Evolutionary conservation across 2,888 invertebrate species (phyloP).

Genomic region (Conchocele bisecta): DNA sequence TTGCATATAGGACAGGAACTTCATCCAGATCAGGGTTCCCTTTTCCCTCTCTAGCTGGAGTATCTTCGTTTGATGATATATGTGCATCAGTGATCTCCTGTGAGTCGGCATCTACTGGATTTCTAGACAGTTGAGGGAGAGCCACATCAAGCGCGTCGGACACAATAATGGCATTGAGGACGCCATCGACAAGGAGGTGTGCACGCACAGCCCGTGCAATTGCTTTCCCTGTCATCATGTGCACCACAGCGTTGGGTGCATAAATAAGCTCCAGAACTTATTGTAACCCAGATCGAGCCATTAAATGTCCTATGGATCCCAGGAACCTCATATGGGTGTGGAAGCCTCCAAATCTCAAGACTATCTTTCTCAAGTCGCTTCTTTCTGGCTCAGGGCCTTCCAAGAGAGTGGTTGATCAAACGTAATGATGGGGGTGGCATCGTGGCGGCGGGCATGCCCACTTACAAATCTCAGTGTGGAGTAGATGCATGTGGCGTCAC

Average conservation of each 20-base stretch:
- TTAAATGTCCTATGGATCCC: slow-evolving; percentile 58
- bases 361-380: slow-evolving; percentile 28
- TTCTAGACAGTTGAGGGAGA: no score
- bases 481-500: slow-evolving; percentile 38
- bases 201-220: slow-evolving; percentile 53
- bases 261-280: slow-evolving; percentile 55
- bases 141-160: not conserved
- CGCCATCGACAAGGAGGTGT: slow-evolving; percentile 47
- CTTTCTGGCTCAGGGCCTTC: slow-evolving; percentile 4
- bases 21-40: no score
- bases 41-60: no score
- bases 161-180: slow-evolving; percentile 17
- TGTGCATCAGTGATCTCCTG: no score
- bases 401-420: slow-evolving; percentile 27
- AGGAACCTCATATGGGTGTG: slow-evolving; percentile 59
- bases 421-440: not conserved
- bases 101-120: no score
- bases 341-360: slow-evolving; percentile 45
- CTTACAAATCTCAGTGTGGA: slow-evolving; percentile 43
- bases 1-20: not conserved
- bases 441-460: slow-evolving; percentile 17
- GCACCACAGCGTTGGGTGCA: slow-evolving; percentile 57
- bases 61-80: no score
- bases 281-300: slow-evolving; percentile 58
- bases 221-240: slow-evolving; percentile 60